phyloP scores from a whole-genome alignment of 2,113 vertebrate species.

The Reinhardtius hippoglossoides region DNA sequence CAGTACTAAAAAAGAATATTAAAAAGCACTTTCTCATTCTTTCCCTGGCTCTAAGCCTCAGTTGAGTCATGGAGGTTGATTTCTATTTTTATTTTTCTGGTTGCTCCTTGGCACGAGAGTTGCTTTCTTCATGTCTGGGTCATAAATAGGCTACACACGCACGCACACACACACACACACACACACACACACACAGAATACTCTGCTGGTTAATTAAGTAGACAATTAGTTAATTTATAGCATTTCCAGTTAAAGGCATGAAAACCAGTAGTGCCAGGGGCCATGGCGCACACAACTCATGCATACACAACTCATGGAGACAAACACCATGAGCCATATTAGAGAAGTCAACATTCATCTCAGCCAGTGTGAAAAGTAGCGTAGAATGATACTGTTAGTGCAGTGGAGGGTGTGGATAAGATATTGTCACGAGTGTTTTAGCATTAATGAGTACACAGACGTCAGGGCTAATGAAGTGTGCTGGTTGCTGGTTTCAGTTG shows the following conservation, averaged over 20 bases:
- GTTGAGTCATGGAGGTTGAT: slow-evolving; percentile 5
- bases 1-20: neutral
- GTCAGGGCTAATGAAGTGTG: slow-evolving; percentile 17
- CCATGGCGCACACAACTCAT: slow-evolving; percentile 1
- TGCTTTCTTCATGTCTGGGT: slow-evolving; percentile 37
- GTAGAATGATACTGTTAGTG: slow-evolving; percentile 10
- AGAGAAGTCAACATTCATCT: slow-evolving; percentile 28
- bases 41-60: neutral
- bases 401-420: slow-evolving; percentile 16
- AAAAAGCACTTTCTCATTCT: neutral
- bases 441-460: slow-evolving; percentile 25
- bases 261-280: slow-evolving; percentile 40
- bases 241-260: slow-evolving; percentile 40
- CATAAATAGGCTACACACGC: slow-evolving; percentile 28
- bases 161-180: no score
- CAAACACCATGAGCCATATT: neutral
- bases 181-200: neutral
- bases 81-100: slow-evolving; percentile 22
- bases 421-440: slow-evolving; percentile 11
- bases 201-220: slow-evolving; percentile 49
- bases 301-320: neutral
- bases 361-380: slow-evolving; percentile 7
- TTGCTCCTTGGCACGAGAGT: slow-evolving; percentile 17
- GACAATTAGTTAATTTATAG: slow-evolving; percentile 61
- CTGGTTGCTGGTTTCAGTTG: slow-evolving; percentile 6